A percentile compares a stretch with the other conserved stretches of the same genome.
Conservation (phyloP, 2,888 invertebrate species). For the Drosophila maculinotata region DNA sequence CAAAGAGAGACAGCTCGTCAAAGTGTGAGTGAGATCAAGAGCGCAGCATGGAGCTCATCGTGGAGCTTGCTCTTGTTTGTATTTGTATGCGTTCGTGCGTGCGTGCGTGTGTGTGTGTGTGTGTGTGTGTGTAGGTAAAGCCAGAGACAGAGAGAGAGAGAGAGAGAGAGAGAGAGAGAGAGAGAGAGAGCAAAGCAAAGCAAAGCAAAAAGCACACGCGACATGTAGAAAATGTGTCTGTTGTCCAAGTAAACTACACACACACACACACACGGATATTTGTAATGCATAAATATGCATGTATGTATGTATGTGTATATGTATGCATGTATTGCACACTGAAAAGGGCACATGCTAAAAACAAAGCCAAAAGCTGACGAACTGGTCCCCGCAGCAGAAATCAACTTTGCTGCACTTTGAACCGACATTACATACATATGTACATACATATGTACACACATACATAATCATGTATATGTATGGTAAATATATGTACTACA, state of each 20-base stretch:
- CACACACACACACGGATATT: constrained; percentile 15
- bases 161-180: too few species aligned
- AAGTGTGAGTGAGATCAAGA: constrained; percentile 8
- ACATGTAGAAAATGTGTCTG: constrained; percentile 54
- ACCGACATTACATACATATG: constrained; percentile 46
- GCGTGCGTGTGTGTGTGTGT: constrained; percentile 5
- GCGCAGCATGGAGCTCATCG: constrained; percentile 42
- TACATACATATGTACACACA: not conserved
- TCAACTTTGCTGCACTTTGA: constrained; percentile 53
- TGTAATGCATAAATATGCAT: constrained; percentile 6
- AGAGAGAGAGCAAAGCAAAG: constrained; percentile 42
- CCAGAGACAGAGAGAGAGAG: too few species aligned
- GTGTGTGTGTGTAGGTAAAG: constrained; percentile 51
- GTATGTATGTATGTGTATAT: not conserved
- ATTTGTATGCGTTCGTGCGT: not conserved
- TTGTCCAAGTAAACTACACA: constrained; percentile 40
- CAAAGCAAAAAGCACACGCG: constrained; percentile 77
- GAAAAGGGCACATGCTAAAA: constrained; percentile 73
- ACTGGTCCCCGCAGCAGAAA: constrained; percentile 52
- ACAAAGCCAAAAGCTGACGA: constrained; percentile 66
- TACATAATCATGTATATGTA: not conserved
- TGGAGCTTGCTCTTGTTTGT: constrained; percentile 52
- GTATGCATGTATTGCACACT: constrained; percentile 22
- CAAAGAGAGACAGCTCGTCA: not conserved
- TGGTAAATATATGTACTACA: not conserved